Conservation (phyloP, 2,888 invertebrate genomes). For the Callosobruchus maculatus region DNA sequence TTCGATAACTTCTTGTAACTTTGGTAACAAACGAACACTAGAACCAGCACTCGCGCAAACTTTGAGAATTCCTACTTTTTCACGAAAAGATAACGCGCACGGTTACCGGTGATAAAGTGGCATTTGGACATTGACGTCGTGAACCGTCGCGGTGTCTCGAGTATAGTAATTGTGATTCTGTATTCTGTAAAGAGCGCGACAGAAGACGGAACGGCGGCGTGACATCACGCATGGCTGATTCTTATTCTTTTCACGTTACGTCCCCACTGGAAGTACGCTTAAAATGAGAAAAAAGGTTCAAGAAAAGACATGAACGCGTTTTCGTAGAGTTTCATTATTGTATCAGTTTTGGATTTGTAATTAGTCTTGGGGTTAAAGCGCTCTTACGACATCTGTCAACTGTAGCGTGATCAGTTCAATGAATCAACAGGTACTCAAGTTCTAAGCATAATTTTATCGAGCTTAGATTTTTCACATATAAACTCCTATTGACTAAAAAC, state of each 20-base stretch:
- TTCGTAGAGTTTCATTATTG: not conserved
- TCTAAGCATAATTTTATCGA: too few species aligned
- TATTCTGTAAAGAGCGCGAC: conserved; percentile 28
- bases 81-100: not conserved
- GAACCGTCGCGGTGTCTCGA: conserved; percentile 29
- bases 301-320: not conserved
- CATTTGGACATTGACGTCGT: not conserved
- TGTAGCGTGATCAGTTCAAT: not conserved
- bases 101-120: not conserved
- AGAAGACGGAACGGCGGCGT: conserved; percentile 41
- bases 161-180: conserved; percentile 44
- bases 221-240: conserved; percentile 48
- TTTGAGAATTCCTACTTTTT: not conserved
- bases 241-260: conserved; percentile 36
- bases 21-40: too few species aligned
- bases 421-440: not conserved
- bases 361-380: not conserved
- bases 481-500: too few species aligned
- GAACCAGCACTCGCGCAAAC: not conserved
- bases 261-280: conserved; percentile 29
- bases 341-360: not conserved
- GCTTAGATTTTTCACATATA: too few species aligned
- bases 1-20: too few species aligned
- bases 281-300: conserved; percentile 23
- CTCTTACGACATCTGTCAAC: not conserved